Evolutionary conservation across 1,140 invertebrate genomes (phyloP), one percentile per base, ranked within the genome.

Genomic region (Vollenhovia emeryi): DNA sequence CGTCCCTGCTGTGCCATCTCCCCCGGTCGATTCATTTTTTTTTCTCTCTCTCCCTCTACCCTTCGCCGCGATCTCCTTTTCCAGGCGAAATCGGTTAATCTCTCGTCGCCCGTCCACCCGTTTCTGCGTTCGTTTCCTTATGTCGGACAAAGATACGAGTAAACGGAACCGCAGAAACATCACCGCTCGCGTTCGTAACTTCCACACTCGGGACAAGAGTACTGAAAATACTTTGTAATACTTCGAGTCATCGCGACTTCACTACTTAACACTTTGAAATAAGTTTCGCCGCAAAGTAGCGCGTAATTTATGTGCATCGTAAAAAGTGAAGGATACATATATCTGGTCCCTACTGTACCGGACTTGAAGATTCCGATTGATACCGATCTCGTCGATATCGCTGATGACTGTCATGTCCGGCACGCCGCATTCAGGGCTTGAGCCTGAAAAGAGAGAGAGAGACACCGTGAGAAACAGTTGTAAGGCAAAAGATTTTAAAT

Each of bases 351-450:
- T 96, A 76, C 96, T 95, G 93, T 99, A 99, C 91, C 98, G 96
- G 74, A 97, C 96, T 93, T 97, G 96, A 21, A 99, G 96, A 95
- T 99, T 99, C 78, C 96, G 96, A 95, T 99, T 99, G 95, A 99
- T 99, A 91, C 98, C 97, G 83, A 96, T 96, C 94, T 99, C 98
- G 91, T 99, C 97, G 94, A 99, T 98, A 95, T 98, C 97, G 79
- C 98, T 98, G 94, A 99, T 98, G 87, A 98, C 96, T 48, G 98
- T 99, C 98, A 99, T 99, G 95, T 99, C 98, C 87, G 97, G 96
- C 89, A 98, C 96, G 69, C 97, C 97, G 89, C 95, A 94, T 85
- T 96, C 96, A 45, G 95, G 96, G 91, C 95, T 95, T 57, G 95
- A 94, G 89, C 95, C 96, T 96, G 94, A 45, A 96, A 96, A 90